A percentile compares a stretch with the other conserved stretches of the same genome.
phyloP scores from a whole-genome alignment of 1,140 invertebrate species.

The Ruditapes philippinarum region DNA sequence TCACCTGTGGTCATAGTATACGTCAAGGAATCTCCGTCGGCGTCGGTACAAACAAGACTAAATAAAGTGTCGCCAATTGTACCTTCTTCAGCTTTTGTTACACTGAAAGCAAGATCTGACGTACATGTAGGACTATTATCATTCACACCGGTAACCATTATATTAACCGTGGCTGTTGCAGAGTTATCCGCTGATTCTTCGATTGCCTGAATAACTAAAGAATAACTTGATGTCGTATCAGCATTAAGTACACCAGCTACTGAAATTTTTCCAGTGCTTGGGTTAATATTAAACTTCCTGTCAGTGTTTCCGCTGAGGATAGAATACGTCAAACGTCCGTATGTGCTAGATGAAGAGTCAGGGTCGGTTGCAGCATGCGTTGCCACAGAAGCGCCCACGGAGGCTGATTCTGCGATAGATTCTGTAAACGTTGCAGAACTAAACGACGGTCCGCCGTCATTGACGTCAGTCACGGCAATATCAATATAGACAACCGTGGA shows the following conservation, averaged over 20 bases:
- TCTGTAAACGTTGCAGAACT: conserved; percentile 51
- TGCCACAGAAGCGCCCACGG: conserved; percentile 65
- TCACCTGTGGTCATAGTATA: conserved; percentile 74
- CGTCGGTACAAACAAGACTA: conserved; percentile 72
- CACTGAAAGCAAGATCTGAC: conserved; percentile 65
- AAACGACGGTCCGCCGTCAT: conserved; percentile 73
- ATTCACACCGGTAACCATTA: conserved; percentile 78
- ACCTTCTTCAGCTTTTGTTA: conserved; percentile 48
- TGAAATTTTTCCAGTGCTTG: conserved; percentile 69
- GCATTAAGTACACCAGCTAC: conserved; percentile 69
- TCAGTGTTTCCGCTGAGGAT: conserved; percentile 73
- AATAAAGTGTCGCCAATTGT: conserved; percentile 54
- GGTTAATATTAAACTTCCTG: conserved; percentile 75
- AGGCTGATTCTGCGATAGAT: conserved; percentile 63
- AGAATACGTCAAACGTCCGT: conserved; percentile 68
- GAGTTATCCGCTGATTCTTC: conserved; percentile 70
- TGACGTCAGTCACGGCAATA: conserved; percentile 75
- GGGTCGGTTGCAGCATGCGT: conserved; percentile 72
- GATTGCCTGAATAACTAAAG: conserved; percentile 72
- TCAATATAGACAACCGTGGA: conserved; percentile 68
- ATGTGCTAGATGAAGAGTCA: conserved; percentile 58
- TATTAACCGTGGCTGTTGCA: conserved; percentile 68
- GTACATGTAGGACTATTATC: conserved; percentile 76
- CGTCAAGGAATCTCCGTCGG: conserved; percentile 71
- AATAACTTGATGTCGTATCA: conserved; percentile 69